Evolutionary conservation across 2,113 vertebrate genomes (phyloP), one percentile per base, ranked within the genome.

Genomic region (Bostrychus sinensis): DNA sequence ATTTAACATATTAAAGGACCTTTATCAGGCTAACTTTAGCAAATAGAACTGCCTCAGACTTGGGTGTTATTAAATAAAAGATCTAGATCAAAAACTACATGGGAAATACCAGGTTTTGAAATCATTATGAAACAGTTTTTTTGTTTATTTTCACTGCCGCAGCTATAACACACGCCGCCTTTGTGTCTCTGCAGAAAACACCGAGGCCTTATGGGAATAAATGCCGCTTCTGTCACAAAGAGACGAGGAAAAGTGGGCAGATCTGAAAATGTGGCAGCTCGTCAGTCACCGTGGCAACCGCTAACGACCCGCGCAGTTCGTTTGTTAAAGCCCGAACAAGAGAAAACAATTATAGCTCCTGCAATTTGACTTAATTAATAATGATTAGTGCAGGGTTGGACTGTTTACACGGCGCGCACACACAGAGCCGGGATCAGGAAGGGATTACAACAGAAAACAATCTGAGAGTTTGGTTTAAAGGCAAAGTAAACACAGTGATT

Each of bases 341-440:
- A 1, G 25, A 62, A 57, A 50, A 65, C 42, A 66, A 66, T 60
- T 45, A 56, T 17, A 30, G 32, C 25, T 56, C 12, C 56, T 19
- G 26, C 70, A 55, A 73, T 70, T 70, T 34, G 17, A 17, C 43
- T 38, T 74, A 59, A 74, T 70, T 50, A 55, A 70, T 39, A 57
- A 62, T 61, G 30, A 58, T 72, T 62, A 43, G 53, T 39, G n/a
- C 9, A 11, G 56, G 26, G 4, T 51, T 9, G 25, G 59, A 45
- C 45, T 37, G 57, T 70, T 62, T 58, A 54, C 1, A 13, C 16
- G 12, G 16, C 17, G 34, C 34, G 26, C 11, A 30, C 13, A 25
- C 23, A 48, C 13, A 32, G 30, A 8, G 2, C 3, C 8, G 30
- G 48, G 25, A 28, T 46, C 43, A n/a, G 26, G 7, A 14, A 28